Percentiles rank a stretch among this genome's conserved stretches.
These are phyloP conservation scores for Chrysolina americana DNA, from an alignment of 2,888 invertebrate genomes.

Conservation along the genomic window DNA sequence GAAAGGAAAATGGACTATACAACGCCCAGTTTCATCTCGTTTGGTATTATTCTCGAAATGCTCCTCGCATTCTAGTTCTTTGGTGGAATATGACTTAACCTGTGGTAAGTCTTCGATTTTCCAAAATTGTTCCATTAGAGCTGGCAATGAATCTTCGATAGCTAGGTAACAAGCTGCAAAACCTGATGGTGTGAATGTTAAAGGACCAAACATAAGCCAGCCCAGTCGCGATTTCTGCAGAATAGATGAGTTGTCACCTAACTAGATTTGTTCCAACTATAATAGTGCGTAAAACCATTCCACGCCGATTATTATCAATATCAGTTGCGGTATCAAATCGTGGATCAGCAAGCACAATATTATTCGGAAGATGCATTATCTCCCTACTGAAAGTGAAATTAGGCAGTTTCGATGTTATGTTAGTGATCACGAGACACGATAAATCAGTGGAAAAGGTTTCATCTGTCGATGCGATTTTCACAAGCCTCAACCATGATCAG, in stretches of 20 bases:
- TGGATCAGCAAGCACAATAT: slow-evolving; percentile 12
- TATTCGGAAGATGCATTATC: neutral
- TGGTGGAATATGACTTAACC: slow-evolving; percentile 14
- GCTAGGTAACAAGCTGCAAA: neutral
- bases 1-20: too few relatives aligned
- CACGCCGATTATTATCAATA: too few relatives aligned
- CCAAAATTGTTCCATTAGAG: slow-evolving; percentile 33
- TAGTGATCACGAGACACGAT: neutral
- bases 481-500: neutral
- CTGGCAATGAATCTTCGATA: neutral
- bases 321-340: too few relatives aligned
- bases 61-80: slow-evolving; percentile 27
- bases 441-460: neutral
- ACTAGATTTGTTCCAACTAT: too few relatives aligned
- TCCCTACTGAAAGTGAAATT: slow-evolving; percentile 4
- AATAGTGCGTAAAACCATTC: too few relatives aligned
- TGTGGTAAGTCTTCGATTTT: slow-evolving; percentile 30
- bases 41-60: slow-evolving; percentile 25
- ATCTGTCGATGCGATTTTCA: too few relatives aligned
- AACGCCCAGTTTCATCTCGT: too few relatives aligned
- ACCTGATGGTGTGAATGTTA: too few relatives aligned
- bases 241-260: too few relatives aligned
- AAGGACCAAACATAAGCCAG: slow-evolving; percentile 2
- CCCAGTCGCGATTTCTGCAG: too few relatives aligned
- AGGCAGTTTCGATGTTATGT: slow-evolving; percentile 5